Percentiles rank a stretch among this genome's conserved stretches.
phyloP scores from a whole-genome alignment of 1,140 invertebrate species.

The Drosophila tsacasi region DNA sequence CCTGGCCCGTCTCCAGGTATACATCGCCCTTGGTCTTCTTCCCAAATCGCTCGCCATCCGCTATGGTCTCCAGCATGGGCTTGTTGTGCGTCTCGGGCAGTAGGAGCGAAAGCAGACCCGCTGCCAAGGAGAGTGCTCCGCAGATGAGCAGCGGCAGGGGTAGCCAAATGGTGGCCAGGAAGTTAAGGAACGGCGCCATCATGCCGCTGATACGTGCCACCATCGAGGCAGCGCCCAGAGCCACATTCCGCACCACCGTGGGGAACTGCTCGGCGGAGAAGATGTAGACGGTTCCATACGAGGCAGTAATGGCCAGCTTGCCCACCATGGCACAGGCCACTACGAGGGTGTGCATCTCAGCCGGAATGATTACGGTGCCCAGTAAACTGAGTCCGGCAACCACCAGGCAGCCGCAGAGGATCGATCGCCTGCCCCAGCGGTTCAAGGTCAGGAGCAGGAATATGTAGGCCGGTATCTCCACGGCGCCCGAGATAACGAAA shows the following conservation, averaged over 20 bases:
- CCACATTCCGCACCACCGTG: constrained; percentile 92
- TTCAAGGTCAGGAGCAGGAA: constrained; percentile 90
- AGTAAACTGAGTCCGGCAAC: constrained; percentile 88
- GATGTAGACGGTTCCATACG: constrained; percentile 92
- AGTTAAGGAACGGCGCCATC: constrained; percentile 90
- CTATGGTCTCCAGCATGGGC: constrained; percentile 91
- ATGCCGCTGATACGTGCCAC: constrained; percentile 92
- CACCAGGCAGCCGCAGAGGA: constrained; percentile 90
- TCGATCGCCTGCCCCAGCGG: constrained; percentile 89
- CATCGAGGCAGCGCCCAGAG: constrained; percentile 91
- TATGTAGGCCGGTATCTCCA: constrained; percentile 92
- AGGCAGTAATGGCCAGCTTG: constrained; percentile 93
- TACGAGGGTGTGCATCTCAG: constrained; percentile 87
- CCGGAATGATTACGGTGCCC: constrained; percentile 87
- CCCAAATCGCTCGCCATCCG: constrained; percentile 90
- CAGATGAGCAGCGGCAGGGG: constrained; percentile 91
- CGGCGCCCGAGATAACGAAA: constrained; percentile 90
- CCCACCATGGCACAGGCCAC: constrained; percentile 91
- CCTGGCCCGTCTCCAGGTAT: constrained; percentile 65
- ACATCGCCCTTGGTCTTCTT: constrained; percentile 46
- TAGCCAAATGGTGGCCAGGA: constrained; percentile 88
- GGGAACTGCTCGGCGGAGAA: constrained; percentile 94
- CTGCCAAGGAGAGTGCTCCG: constrained; percentile 88
- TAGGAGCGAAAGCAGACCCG: constrained; percentile 89
- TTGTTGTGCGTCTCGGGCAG: constrained; percentile 92